Evolutionary conservation across 2,797 vertebrate genomes (phyloP), one percentile per base, ranked within the genome.

Genomic region (Peromyscus attwateri): DNA sequence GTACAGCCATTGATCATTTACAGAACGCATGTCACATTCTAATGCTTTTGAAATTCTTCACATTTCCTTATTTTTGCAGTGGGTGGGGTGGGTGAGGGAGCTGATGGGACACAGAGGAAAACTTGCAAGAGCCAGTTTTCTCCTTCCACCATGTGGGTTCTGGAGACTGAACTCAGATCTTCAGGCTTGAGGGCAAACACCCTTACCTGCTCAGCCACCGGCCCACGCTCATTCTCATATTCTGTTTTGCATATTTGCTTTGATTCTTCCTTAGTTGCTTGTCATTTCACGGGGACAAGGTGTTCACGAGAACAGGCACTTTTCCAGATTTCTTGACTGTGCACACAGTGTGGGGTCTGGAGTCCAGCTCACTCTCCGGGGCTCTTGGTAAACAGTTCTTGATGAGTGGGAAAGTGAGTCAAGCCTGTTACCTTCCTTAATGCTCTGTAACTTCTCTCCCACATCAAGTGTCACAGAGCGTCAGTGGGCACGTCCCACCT

Each of bases 321-420:
- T 57, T 95, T 57, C 52, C 55, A 71, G 40, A 90, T 40, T 85
- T 68, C 8, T 29, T 82, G 21, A 27, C 19, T 66, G 7, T 57
- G 27, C 85, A 29, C 83, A 55, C 40, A n/a, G 0, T 73, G 80
- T 23, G 16, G 55, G 29, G 14, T 29, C 40, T 89, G 60, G 1
- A 71, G n/a, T 71, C 70, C 88, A 71, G 64, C 3, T 60, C 6
- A 40, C 4, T 40, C 5, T 1, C 9, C 10, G 9, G 92, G 64
- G 6, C 27, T 34, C 79, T 75, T 79, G 40, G 80, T 57, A 88
- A 87, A 66, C 83, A 76, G 60, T 94, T 96, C 46, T 46, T 81
- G 66, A 3, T 25, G 27, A 81, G n/a, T 2, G 3, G 46, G 23
- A 82, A 75, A 70, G 52, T 43, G 17, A 89, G 77, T 64, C 89